phyloP scores from a whole-genome alignment of 2,797 vertebrate genomes.

The Eulemur mongoz region DNA sequence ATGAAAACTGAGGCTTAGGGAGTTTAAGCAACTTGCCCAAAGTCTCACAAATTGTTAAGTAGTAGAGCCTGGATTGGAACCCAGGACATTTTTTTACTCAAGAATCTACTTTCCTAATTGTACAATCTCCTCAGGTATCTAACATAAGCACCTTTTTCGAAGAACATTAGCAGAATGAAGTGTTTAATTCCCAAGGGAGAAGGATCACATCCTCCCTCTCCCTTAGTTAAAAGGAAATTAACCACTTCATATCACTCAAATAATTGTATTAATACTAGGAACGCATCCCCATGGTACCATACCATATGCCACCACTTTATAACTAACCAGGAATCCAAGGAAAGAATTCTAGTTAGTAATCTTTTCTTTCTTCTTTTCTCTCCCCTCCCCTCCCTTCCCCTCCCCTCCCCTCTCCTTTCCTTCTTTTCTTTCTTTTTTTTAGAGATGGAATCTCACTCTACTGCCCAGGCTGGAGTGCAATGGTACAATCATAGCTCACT shows the following conservation, averaged over 20 bases:
- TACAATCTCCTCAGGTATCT: neutral
- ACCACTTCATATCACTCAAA: neutral
- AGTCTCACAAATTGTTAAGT: neutral
- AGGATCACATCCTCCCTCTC: neutral
- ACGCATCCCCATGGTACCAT: neutral
- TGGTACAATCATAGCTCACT: too few species aligned
- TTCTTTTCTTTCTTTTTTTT: neutral
- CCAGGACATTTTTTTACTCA: conserved; percentile 20
- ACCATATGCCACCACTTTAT: neutral
- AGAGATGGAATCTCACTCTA: too few species aligned
- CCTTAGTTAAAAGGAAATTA: neutral
- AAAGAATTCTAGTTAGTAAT: conserved; percentile 12
- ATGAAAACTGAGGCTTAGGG: conserved; percentile 13
- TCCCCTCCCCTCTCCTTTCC: too few species aligned
- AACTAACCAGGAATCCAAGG: neutral
- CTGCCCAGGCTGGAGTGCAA: too few species aligned
- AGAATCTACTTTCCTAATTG: conserved; percentile 3
- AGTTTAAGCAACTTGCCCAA: neutral
- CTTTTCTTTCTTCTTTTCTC: neutral
- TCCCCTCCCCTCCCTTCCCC: too few species aligned
- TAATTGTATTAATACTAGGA: neutral
- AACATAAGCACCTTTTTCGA: conserved; percentile 11
- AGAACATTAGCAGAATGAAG: neutral
- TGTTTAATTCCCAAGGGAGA: neutral
- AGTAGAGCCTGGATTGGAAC: neutral